A percentile compares a stretch with the other conserved stretches of the same genome.
phyloP scores from a whole-genome alignment of 2,888 invertebrate genomes.

The Serrognathus titanus region DNA sequence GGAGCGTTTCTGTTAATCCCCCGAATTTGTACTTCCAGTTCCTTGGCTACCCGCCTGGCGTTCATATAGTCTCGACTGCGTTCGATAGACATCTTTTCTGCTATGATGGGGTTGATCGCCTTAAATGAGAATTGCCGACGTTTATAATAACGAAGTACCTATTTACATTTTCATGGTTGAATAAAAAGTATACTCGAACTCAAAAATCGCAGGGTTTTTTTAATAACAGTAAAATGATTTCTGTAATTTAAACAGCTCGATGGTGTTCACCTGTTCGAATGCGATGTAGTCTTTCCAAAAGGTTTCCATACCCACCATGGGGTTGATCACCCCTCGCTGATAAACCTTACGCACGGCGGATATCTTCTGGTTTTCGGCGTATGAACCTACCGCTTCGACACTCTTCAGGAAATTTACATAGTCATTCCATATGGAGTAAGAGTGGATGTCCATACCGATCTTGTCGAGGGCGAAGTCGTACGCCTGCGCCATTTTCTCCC shows the following conservation, averaged over 20 bases:
- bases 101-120: constrained; percentile 71
- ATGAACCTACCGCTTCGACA: constrained; percentile 96
- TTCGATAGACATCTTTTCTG: constrained; percentile 98
- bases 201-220: background rate
- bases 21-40: constrained; percentile 90
- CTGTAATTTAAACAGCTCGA: background rate
- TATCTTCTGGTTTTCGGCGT: constrained; percentile 99
- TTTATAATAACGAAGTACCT: no score
- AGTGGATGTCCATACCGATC: constrained; percentile 97
- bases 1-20: constrained; percentile 95
- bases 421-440: constrained; percentile 96
- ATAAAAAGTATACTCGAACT: no score
- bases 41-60: constrained; percentile 92
- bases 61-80: constrained; percentile 97
- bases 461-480: constrained; percentile 99
- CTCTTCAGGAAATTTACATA: constrained; percentile 94
- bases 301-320: constrained; percentile 95
- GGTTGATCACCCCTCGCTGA: constrained; percentile 93
- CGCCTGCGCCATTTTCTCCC: constrained; percentile 99
- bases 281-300: constrained; percentile 97
- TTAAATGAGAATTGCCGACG: no score
- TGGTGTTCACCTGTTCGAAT: constrained; percentile 70
- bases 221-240: no score
- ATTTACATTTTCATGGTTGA: background rate
- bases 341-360: constrained; percentile 97